Base-by-base conservation (phyloP, 2,888 invertebrate species). In the Mythimna vitellina region DNA sequence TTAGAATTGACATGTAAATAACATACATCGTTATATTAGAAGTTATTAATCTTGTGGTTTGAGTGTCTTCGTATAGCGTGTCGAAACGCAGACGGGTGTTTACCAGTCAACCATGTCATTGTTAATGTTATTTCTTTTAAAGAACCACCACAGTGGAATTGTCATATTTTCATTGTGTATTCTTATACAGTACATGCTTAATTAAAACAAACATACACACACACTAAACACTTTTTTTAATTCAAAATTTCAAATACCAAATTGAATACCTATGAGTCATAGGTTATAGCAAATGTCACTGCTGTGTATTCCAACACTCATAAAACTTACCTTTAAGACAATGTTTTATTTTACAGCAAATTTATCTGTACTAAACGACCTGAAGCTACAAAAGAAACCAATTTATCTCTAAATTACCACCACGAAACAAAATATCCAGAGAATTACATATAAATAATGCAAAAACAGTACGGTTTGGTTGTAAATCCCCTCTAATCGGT, bases 401-500 rank as follows among this genome's bases (percentile, higher is more conserved):
- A 67, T 82, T 29, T 67, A 68, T 81, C 65, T 75, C 63, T 53
- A 75, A 72, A 72, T 78, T 73, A 72, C 58, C 46, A 29, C 54
- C 57, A 67, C 65, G 51, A 74, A 68, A 70, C 68, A 75, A 80
- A 78, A 73, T 78, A 76, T 71, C 81, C 58, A 71, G 65, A 79
- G 83, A 68, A 83, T 84, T 79, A 76, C 68, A 80, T 78, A 84
- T 86, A 86, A 85, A 85, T 85, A 89, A 85, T 82, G 75, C 75
- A 81, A 81, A 87, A 84, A 85, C 82, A 80, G 78, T 84, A 80
- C 80, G 86, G 83, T 84, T 87, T 70, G 79, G 83, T 76, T 84
- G 83, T 89, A 88, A 89, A 89, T 89, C 85, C 87, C 57, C 25
- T 69, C 65, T 82, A 86, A 88, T 86, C 86, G 83, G 78, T 85